Conservation (phyloP, 1,140 invertebrate genomes). For the Ganaspis sp. region DNA sequence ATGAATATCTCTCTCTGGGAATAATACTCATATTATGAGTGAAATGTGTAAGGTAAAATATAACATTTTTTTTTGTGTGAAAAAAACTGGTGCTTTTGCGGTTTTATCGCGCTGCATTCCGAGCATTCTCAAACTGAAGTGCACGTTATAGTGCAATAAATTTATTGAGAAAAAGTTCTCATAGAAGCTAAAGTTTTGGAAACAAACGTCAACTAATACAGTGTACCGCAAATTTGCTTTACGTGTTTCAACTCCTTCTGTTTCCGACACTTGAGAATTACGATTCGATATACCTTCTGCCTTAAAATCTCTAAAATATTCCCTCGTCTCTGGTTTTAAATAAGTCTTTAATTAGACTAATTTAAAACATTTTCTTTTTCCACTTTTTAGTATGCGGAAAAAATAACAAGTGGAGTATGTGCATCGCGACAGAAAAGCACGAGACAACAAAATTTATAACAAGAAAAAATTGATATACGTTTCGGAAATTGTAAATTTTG, state of each 20-base stretch:
- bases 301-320: background rate
- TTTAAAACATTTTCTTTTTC: background rate
- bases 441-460: too few relatives aligned
- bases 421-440: too few relatives aligned
- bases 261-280: slow-evolving; percentile 2
- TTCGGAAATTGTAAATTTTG: too few relatives aligned
- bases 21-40: background rate
- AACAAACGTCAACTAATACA: slow-evolving; percentile 17
- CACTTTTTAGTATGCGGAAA: background rate
- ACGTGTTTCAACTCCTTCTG: background rate
- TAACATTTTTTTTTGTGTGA: background rate
- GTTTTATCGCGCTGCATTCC: background rate
- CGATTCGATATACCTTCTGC: background rate
- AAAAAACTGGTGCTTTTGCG: background rate
- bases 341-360: background rate
- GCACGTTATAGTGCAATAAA: background rate
- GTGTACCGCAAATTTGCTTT: slow-evolving; percentile 15
- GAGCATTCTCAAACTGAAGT: background rate
- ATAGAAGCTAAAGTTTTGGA: background rate
- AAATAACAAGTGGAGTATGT: background rate
- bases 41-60: background rate
- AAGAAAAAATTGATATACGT: too few relatives aligned
- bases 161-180: slow-evolving; percentile 18
- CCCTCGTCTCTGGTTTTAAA: background rate
- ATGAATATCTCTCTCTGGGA: background rate